A percentile compares a stretch with the other conserved stretches of the same genome.
These are phyloP conservation scores for Rousettus leschenaultii DNA, from an alignment of 2,113 vertebrate species.

Conservation along the genomic window DNA sequence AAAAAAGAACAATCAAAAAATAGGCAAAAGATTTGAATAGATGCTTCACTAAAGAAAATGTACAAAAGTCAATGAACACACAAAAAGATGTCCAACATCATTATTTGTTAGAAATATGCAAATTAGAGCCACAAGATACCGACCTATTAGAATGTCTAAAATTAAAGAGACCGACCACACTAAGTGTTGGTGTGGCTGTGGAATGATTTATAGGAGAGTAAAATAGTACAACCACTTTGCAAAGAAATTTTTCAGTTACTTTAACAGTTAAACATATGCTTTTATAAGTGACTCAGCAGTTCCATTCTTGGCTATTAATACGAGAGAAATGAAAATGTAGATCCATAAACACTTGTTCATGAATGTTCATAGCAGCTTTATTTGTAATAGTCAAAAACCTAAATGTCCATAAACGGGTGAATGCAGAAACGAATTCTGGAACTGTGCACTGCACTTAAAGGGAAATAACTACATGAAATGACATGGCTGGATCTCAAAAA, in stretches of 20 bases:
- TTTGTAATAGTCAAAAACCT: neutral
- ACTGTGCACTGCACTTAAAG: neutral
- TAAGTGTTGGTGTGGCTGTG: neutral
- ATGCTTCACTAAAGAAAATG: neutral
- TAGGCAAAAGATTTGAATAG: neutral
- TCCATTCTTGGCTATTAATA: neutral
- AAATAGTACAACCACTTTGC: neutral
- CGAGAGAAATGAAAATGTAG: neutral
- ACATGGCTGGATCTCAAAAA: neutral
- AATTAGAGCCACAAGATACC: neutral
- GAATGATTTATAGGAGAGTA: neutral
- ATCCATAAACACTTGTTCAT: neutral
- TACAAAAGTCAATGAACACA: neutral
- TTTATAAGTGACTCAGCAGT: neutral
- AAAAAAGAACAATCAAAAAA: neutral
- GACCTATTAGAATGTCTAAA: neutral
- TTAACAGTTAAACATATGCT: neutral
- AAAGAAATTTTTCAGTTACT: neutral
- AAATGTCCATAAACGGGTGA: neutral
- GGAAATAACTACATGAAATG: neutral
- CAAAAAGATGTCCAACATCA: neutral
- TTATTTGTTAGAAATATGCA: neutral
- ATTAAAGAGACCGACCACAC: neutral
- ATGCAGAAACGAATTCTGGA: neutral
- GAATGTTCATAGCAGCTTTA: neutral